Percentiles rank a stretch among this genome's conserved stretches.
phyloP scores from a whole-genome alignment of 2,888 invertebrate genomes.

The Ophioninae sp. region DNA sequence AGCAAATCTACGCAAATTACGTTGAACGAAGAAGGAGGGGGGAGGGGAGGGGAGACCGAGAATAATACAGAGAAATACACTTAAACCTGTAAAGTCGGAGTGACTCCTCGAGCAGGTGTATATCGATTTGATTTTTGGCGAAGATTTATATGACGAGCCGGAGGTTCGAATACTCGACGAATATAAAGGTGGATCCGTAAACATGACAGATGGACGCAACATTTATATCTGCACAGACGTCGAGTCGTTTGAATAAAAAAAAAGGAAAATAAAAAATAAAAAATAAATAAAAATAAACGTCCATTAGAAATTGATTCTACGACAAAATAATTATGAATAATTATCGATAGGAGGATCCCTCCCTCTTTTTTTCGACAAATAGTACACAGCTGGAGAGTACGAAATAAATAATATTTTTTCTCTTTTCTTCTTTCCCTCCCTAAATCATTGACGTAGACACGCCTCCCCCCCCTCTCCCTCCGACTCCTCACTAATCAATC shows the following conservation, averaged over 20 bases:
- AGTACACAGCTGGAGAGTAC: no score
- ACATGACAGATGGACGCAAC: constrained; percentile 5
- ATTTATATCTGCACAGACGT: background rate
- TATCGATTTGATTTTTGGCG: constrained; percentile 5
- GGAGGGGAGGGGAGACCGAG: no score
- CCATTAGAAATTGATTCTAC: constrained; percentile 31
- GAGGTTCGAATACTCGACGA: constrained; percentile 5
- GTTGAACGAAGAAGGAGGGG: no score
- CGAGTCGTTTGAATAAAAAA: constrained; percentile 5
- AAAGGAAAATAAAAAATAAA: background rate
- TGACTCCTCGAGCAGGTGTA: background rate
- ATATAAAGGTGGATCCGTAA: constrained; percentile 8
- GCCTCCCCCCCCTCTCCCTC: no score
- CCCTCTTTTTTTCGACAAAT: background rate
- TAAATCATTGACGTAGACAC: constrained; percentile 4
- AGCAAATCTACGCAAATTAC: no score
- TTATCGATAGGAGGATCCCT: constrained; percentile 1
- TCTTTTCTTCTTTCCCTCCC: background rate
- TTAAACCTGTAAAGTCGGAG: background rate
- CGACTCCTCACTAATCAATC: no score
- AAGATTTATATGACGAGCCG: background rate
- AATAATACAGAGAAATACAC: background rate
- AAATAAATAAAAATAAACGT: no score
- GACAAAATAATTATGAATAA: constrained; percentile 40
- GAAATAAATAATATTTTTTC: no score